Base-by-base conservation (phyloP, 2,888 invertebrate species). In the Caenorhabditis sp. region DNA sequence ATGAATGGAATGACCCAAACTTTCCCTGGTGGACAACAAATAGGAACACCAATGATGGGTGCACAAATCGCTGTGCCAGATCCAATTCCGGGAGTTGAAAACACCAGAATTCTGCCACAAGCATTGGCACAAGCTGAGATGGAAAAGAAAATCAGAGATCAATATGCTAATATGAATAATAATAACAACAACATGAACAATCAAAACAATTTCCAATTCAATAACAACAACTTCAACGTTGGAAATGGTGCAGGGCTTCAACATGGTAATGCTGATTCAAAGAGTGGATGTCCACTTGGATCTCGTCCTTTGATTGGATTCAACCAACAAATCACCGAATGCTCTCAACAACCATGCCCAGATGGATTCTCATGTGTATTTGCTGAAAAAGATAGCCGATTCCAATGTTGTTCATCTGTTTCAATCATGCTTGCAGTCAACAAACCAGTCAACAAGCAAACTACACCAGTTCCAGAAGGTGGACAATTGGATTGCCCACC, bases 291-390 rank as follows among this genome's bases (percentile, higher is more conserved):
- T 58, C 81, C 81, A 17, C 67, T 75, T 5, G 81, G 81, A 36
- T 81, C 82, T 12, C 71, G 81, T 1, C 79, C 82, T 50, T 65
- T 83, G 25, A 79, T 83, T 25, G 72, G 78, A 50, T 77, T 74
- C 50, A 77, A 77, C 63, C 68, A 78, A 53, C 59, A 67, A 52
- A 73, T 81, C 23, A 81, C 77, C 23, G 79, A 79, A 50, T 83
- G 82, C 67, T 75, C 76, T 10, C 75, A 80, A 54, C 70, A 72
- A 50, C 82, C 82, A n/a, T 83, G 82, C 53, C 82, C 82, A 12
- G 80, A 80, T 50, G 82, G 82, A 53, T 83, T 83, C 69, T 78
- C 82, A 0, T 83, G 82, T 64, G 80, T 83, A 2, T 83, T 80
- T 59, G 77, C 81, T 50, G 81, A 81, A 21, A 63, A 81, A 66